Conservation (phyloP, 2,113 vertebrate genomes). For the Melanocharis versteri region DNA sequence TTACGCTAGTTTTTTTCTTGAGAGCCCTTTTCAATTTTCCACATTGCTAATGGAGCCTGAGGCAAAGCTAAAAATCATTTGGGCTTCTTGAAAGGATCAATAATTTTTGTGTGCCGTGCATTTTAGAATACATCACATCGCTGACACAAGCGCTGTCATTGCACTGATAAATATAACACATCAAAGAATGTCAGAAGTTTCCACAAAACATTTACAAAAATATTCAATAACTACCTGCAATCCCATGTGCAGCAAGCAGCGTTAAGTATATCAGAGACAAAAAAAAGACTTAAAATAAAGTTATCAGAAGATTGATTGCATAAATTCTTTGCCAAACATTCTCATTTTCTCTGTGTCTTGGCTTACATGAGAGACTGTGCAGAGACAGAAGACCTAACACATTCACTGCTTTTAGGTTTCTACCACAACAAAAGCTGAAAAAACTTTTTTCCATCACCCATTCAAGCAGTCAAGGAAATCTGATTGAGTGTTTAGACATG, state of each 20-base stretch:
- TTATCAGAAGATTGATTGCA: background rate
- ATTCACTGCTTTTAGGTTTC: background rate
- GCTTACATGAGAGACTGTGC: background rate
- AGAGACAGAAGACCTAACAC: background rate
- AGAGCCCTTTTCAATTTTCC: conserved; percentile 39
- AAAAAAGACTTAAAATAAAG: background rate
- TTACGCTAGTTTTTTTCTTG: background rate
- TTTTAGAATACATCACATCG: background rate
- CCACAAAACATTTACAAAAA: background rate
- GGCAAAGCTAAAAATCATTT: conserved; percentile 25
- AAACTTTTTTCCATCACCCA: background rate
- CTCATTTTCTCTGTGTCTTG: background rate
- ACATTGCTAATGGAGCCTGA: conserved; percentile 31
- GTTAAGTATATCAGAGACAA: background rate
- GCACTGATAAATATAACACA: background rate
- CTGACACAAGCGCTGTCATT: background rate
- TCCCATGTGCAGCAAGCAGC: background rate
- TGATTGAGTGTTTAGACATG: conserved; percentile 51
- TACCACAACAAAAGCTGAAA: background rate
- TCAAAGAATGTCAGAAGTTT: background rate
- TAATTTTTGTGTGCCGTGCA: conserved; percentile 24
- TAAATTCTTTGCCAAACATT: background rate
- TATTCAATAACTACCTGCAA: background rate
- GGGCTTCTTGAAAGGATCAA: conserved; percentile 20
- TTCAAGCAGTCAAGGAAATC: conserved; percentile 45